These are phyloP conservation scores for Cladorhizidae sp. DNA, from an alignment of 37 sponge, comb jelly and placozoan genomes.

Conservation along the genomic window DNA sequence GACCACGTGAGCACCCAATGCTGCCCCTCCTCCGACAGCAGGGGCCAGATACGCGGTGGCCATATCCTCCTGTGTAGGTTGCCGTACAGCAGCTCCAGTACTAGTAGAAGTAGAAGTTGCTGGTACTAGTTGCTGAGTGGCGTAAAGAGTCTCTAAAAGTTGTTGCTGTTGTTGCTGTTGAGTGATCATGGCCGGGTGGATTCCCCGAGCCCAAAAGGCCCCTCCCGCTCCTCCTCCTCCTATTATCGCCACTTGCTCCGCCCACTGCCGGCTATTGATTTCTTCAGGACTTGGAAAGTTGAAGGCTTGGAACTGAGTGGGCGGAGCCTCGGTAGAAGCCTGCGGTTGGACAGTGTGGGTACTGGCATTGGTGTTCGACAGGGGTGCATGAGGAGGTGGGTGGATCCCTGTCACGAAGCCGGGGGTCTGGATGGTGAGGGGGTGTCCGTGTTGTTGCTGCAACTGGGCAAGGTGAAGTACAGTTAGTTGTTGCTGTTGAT, in stretches of 20 bases:
- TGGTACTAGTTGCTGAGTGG: not conserved
- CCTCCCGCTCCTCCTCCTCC: not conserved
- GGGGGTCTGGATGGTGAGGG: not conserved
- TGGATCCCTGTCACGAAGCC: constrained; percentile 1
- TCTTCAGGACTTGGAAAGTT: constrained; percentile 44
- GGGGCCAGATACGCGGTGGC: too few species aligned
- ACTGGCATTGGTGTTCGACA: not conserved
- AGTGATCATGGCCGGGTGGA: not conserved
- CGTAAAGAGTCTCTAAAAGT: not conserved
- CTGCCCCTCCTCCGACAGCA: not conserved
- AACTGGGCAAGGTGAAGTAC: not conserved
- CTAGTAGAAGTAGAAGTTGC: not conserved
- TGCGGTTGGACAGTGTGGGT: constrained; percentile 15
- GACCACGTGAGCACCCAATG: not conserved
- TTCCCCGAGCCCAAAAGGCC: not conserved
- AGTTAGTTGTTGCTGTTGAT: constrained; percentile 24
- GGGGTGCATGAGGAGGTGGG: not conserved
- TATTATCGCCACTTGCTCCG: not conserved
- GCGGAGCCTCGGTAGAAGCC: not conserved
- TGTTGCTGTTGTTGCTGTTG: not conserved
- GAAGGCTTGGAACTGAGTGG: constrained; percentile 9
- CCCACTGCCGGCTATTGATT: not conserved
- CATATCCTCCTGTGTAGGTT: not conserved
- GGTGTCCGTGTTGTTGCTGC: constrained; percentile 5
- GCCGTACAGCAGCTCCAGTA: not conserved